Base-by-base conservation (phyloP, 2,797 vertebrate species). In the Neosalanx taihuensis region DNA sequence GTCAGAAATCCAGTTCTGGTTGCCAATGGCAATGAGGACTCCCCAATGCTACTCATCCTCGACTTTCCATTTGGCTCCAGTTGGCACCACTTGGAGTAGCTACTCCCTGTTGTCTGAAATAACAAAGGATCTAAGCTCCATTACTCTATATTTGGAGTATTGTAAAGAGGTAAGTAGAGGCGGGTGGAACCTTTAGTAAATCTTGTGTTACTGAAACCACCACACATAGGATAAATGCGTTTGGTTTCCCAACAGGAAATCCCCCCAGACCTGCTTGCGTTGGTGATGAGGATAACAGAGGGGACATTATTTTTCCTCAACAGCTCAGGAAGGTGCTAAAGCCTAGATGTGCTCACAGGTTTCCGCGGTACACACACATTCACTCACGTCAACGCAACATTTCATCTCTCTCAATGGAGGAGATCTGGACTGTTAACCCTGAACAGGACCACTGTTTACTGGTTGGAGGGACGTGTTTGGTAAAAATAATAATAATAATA, bases 221-320 rank as follows among this genome's bases (percentile, higher is more conserved):
- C 68, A 80, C 80, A 81, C 92, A 93, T 93, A 96, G 95, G 95
- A 97, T 98, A 95, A 98, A 97, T 97, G 94, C 90, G 89, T 91
- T 93, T 89, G 93, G 93, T 93, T 95, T 93, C 95, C 94, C 93
- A 87, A 93, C 95, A 97, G 95, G 95, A 98, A 96, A 95, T 96
- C 95, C 95, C 95, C 91, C 95, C 93, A 95, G 95, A 94, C 94
- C 88, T 83, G 92, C 89, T 95, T 93, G 87, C 89, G 92, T 94
- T 92, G 86, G 91, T 96, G 94, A 98, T 97, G 96, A 95, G 95
- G 93, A 96, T 95, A 98, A 95, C 97, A 99, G 95, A 95, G 88
- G 86, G 90, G 83, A 90, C 92, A 93, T 95, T 94, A 93, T 94
- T 93, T 94, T 95, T 95, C 91, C 91, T 93, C 92, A 94, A 93